A percentile compares a stretch with the other conserved stretches of the same genome.
Evolutionary conservation across 2,797 vertebrate species (phyloP).

Genomic region (Poecilia wingei): DNA sequence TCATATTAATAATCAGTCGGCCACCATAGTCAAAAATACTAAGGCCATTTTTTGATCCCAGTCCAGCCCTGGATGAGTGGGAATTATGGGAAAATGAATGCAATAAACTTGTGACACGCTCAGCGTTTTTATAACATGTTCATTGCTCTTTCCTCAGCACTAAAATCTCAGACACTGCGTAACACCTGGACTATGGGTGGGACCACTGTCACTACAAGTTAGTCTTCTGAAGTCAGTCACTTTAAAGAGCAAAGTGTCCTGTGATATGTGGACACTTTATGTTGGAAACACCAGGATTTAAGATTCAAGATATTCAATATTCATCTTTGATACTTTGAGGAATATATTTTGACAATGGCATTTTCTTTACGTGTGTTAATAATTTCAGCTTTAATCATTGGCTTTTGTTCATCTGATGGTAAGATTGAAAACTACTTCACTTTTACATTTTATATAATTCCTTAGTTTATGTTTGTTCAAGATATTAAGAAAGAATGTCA

Average conservation of each 20-base stretch:
- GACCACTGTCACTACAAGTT: neutral
- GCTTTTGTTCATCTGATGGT: slow-evolving; percentile 28
- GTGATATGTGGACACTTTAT: neutral
- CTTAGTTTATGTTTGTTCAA: neutral
- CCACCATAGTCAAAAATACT: too few species aligned
- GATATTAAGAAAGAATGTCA: neutral
- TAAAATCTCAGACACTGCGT: neutral
- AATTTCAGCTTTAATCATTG: slow-evolving; percentile 9
- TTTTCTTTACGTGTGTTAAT: slow-evolving; percentile 19
- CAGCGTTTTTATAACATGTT: too few species aligned
- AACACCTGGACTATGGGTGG: neutral
- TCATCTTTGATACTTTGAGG: neutral
- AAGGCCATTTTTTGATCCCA: too few species aligned
- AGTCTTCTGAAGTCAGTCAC: neutral
- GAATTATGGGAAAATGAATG: too few species aligned
- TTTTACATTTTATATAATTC: neutral
- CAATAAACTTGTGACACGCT: too few species aligned
- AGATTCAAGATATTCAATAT: neutral
- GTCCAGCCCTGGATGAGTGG: too few species aligned
- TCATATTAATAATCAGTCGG: too few species aligned
- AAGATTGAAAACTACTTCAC: slow-evolving; percentile 2
- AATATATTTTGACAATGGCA: slow-evolving; percentile 19
- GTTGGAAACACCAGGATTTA: neutral
- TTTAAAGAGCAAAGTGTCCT: neutral
- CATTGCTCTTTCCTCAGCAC: too few species aligned